These are phyloP conservation scores for Ambastaia sidthimunki DNA, from an alignment of 2,797 vertebrate genomes.

Conservation along the genomic window DNA sequence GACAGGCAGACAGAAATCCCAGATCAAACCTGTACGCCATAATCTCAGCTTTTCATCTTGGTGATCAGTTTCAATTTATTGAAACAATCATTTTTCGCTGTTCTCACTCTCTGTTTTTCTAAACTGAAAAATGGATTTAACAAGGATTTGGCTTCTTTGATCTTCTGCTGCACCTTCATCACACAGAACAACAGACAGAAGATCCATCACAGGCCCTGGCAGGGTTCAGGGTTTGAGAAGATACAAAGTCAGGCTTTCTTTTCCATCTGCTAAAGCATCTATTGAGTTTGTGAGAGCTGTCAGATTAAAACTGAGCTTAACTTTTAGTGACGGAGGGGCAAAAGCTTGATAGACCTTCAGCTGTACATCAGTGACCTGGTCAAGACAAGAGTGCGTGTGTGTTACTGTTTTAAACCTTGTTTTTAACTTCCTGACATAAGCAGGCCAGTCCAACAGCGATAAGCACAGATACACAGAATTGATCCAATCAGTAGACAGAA, in stretches of 20 bases:
- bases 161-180: constrained; percentile 5
- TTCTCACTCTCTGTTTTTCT: neutral
- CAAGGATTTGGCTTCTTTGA: constrained; percentile 17
- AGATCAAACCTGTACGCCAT: neutral
- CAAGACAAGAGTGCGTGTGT: no score
- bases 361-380: no score
- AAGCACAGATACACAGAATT: constrained; percentile 6
- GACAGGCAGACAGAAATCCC: neutral
- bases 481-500: neutral
- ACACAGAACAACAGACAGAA: neutral
- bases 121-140: neutral
- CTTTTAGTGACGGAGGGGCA: no score
- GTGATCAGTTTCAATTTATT: neutral
- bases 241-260: no score
- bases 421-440: constrained; percentile 5
- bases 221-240: neutral
- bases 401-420: neutral
- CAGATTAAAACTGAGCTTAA: no score
- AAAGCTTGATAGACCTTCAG: no score
- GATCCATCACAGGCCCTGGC: constrained; percentile 17
- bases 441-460: neutral
- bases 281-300: no score
- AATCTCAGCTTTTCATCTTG: constrained; percentile 3
- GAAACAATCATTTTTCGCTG: neutral
- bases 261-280: no score